Evolutionary conservation across 1,140 invertebrate genomes (phyloP).

Genomic region (Pseudobourletiella spinata): DNA sequence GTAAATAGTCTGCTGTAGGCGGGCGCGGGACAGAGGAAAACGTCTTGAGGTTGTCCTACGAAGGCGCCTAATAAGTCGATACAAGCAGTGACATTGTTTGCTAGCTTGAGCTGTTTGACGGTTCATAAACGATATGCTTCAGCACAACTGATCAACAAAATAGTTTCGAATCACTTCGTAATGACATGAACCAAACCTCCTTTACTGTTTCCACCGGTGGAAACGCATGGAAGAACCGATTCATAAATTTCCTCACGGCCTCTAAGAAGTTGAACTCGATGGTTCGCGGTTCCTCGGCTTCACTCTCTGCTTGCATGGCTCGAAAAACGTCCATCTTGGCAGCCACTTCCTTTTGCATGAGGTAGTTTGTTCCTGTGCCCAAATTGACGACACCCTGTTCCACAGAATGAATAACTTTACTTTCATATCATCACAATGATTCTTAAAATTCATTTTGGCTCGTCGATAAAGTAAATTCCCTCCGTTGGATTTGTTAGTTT

Average conservation of each 20-base stretch:
- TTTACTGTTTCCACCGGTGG: too few species aligned
- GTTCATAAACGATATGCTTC: too few species aligned
- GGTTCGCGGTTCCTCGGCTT: background rate
- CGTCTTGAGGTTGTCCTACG: conserved; percentile 3
- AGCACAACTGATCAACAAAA: too few species aligned
- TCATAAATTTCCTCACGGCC: background rate
- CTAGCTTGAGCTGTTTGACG: background rate
- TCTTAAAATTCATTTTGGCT: too few species aligned
- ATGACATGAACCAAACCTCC: too few species aligned
- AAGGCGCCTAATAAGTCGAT: background rate
- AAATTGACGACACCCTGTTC: conserved; percentile 11
- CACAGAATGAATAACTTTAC: too few species aligned
- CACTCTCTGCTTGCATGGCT: background rate
- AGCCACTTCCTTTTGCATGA: conserved; percentile 3
- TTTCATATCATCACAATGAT: too few species aligned
- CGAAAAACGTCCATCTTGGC: background rate
- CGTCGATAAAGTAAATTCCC: background rate
- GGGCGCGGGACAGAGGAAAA: conserved; percentile 7
- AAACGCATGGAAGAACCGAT: conserved; percentile 10
- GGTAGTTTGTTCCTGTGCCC: conserved; percentile 10
- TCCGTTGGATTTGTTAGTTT: background rate
- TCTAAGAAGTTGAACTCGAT: background rate
- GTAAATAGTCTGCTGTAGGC: conserved; percentile 6
- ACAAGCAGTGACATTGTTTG: conserved; percentile 3
- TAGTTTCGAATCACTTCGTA: too few species aligned